Conservation (phyloP, 2,113 vertebrate genomes). For the Alligator mississippiensis region DNA sequence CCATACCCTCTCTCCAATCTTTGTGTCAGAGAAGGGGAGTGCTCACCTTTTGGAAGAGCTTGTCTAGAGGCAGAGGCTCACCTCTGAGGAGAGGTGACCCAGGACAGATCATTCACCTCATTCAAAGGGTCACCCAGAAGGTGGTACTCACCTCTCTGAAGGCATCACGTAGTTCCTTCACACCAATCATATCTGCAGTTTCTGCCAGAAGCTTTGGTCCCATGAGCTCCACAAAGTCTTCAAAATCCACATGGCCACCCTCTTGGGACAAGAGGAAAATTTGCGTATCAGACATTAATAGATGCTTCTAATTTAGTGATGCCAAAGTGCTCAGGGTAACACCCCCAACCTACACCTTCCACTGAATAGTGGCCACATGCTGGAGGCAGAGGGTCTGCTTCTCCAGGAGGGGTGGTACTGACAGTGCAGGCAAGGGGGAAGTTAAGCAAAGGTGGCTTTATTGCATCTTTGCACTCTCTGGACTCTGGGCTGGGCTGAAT, state of each 20-base stretch:
- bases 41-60: not conserved
- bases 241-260: constrained; percentile 98
- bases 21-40: not conserved
- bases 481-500: not conserved
- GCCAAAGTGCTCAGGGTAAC: not conserved
- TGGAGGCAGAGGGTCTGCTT: not conserved
- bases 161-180: constrained; percentile 96
- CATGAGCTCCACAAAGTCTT: constrained; percentile 99
- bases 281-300: not conserved
- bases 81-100: not conserved
- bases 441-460: constrained; percentile 10
- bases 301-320: not conserved
- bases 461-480: not conserved
- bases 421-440: not conserved
- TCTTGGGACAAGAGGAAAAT: constrained; percentile 80
- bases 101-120: not conserved
- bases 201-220: constrained; percentile 97
- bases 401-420: constrained; percentile 17
- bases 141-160: constrained; percentile 91
- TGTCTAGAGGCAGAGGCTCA: not conserved
- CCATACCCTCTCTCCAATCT: not conserved
- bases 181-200: constrained; percentile 98
- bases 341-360: not conserved
- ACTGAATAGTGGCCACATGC: not conserved
- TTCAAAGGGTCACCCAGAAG: rapidly evolving